phyloP scores from a whole-genome alignment of 2,113 vertebrate species.

The Saccopteryx bilineata region DNA sequence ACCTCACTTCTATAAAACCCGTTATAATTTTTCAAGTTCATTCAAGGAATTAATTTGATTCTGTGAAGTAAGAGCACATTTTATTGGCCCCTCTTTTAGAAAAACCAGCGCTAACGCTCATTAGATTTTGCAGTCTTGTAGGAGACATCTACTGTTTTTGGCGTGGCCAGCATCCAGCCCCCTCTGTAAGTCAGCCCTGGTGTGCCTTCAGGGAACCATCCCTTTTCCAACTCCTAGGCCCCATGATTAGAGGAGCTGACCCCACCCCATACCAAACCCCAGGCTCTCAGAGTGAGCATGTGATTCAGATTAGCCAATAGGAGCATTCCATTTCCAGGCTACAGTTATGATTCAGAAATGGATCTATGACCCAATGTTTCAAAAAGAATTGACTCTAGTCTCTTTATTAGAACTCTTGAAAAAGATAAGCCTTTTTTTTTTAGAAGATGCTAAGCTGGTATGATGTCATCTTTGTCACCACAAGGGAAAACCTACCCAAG shows the following conservation, averaged over 20 bases:
- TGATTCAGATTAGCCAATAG: background rate
- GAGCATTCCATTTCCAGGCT: background rate
- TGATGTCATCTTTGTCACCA: background rate
- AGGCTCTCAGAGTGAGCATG: background rate
- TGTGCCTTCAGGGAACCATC: background rate
- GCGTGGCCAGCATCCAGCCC: background rate
- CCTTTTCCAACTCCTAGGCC: background rate
- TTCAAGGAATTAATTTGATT: background rate
- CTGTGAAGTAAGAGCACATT: background rate
- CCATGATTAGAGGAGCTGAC: background rate
- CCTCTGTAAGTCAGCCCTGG: background rate
- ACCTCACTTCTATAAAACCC: background rate
- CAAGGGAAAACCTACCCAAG: background rate
- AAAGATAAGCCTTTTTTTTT: background rate
- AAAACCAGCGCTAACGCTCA: background rate
- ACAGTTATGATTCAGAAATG: background rate
- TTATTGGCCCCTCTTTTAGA: background rate
- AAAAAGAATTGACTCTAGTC: background rate
- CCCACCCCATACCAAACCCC: background rate
- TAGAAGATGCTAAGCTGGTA: background rate
- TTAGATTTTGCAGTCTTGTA: background rate
- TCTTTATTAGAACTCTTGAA: background rate
- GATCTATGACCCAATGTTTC: background rate
- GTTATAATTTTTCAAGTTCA: conserved; percentile 21
- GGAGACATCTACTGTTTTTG: background rate